Evolutionary conservation across 1,140 invertebrate genomes (phyloP).

Genomic region (Drosophila fuyamai): DNA sequence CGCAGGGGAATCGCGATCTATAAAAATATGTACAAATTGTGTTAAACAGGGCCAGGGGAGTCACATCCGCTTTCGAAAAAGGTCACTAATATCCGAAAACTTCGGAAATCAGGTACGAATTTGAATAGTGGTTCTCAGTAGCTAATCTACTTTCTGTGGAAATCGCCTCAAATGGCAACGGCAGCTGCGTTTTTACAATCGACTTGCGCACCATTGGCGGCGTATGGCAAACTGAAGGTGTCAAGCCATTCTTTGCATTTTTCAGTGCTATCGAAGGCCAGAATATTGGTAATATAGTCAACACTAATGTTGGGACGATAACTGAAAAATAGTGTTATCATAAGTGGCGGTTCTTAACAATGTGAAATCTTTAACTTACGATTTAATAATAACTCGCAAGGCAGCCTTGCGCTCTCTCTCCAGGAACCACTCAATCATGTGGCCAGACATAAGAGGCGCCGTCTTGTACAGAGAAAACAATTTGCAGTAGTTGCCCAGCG

Average conservation of each 20-base stretch:
- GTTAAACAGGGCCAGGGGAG: neutral
- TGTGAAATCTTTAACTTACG: constrained; percentile 90
- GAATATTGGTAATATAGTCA: constrained; percentile 92
- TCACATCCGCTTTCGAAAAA: constrained; percentile 10
- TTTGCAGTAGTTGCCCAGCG: constrained; percentile 94
- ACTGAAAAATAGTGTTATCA: constrained; percentile 88
- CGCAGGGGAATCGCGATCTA: constrained; percentile 27
- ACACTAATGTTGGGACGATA: constrained; percentile 96
- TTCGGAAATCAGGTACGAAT: constrained; percentile 19
- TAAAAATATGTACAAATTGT: constrained; percentile 26
- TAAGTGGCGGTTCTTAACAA: neutral
- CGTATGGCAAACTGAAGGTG: constrained; percentile 91
- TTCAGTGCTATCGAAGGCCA: constrained; percentile 93
- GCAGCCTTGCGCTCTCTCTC: constrained; percentile 95
- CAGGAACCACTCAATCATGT: constrained; percentile 98
- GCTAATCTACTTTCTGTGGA: neutral
- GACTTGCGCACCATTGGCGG: constrained; percentile 85
- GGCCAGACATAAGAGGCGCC: constrained; percentile 97
- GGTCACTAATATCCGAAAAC: constrained; percentile 4
- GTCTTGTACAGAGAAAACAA: constrained; percentile 95
- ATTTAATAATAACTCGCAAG: constrained; percentile 95
- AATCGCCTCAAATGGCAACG: constrained; percentile 63
- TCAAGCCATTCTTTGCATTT: constrained; percentile 95
- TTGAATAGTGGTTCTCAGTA: neutral
- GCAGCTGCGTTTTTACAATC: constrained; percentile 80